These are phyloP conservation scores for Lycocerus yunnanus DNA, from an alignment of 2,888 invertebrate genomes.

Conservation along the genomic window DNA sequence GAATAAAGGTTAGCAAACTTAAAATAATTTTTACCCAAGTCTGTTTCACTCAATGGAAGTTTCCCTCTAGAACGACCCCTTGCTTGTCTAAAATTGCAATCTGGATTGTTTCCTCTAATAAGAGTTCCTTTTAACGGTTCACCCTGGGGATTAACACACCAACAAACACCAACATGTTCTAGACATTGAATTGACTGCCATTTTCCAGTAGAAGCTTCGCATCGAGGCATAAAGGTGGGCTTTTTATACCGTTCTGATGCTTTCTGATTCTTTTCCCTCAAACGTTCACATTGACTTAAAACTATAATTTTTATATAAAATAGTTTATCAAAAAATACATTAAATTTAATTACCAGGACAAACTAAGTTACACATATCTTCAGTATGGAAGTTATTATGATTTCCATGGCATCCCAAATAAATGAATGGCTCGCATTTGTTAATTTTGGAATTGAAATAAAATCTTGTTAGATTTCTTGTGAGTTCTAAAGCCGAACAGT, in stretches of 20 bases:
- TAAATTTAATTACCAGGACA: slow-evolving; percentile 67
- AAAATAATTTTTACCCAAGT: slow-evolving; percentile 56
- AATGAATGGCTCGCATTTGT: slow-evolving; percentile 74
- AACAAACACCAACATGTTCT: slow-evolving; percentile 77
- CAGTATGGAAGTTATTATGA: slow-evolving; percentile 83
- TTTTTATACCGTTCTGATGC: slow-evolving; percentile 73
- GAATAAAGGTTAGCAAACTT: neutral
- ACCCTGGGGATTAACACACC: slow-evolving; percentile 84
- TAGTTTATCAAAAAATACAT: neutral
- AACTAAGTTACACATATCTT: slow-evolving; percentile 76
- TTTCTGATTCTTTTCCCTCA: slow-evolving; percentile 77
- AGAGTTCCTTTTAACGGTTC: slow-evolving; percentile 81
- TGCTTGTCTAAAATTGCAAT: slow-evolving; percentile 81
- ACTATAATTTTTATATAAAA: slow-evolving; percentile 54
- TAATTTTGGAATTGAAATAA: slow-evolving; percentile 77
- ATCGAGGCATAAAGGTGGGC: slow-evolving; percentile 77
- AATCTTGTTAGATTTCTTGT: slow-evolving; percentile 63
- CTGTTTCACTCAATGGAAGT: slow-evolving; percentile 51
- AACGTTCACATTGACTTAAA: slow-evolving; percentile 78
- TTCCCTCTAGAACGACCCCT: slow-evolving; percentile 59
- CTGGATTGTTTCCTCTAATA: slow-evolving; percentile 74
- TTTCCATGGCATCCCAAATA: slow-evolving; percentile 79
- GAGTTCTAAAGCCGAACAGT: slow-evolving; percentile 58
- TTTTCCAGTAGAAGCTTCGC: slow-evolving; percentile 71
- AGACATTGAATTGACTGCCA: slow-evolving; percentile 87